A percentile compares a stretch with the other conserved stretches of the same genome.
Evolutionary conservation across 2,113 vertebrate species (phyloP).

Genomic region (Rallus limicola): DNA sequence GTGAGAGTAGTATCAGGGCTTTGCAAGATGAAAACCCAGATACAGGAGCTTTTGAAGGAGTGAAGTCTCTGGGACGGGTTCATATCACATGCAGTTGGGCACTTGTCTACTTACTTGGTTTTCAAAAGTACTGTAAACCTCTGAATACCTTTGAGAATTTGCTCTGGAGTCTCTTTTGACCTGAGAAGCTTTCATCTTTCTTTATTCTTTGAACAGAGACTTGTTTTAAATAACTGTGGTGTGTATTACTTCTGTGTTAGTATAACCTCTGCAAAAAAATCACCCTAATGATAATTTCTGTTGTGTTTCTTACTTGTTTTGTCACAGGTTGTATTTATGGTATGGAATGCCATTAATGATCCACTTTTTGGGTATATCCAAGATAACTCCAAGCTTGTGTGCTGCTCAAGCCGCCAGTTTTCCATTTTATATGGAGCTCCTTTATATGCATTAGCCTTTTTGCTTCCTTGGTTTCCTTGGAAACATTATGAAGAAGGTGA

Average conservation of each 20-base stretch:
- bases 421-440: conserved; percentile 84
- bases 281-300: neutral
- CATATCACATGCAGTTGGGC: neutral
- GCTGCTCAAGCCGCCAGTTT: conserved; percentile 75
- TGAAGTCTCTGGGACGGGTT: neutral
- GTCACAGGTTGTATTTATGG: conserved; percentile 85
- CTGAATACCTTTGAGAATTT: neutral
- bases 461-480: conserved; percentile 95
- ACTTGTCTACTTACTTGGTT: neutral
- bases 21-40: neutral
- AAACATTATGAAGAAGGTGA: conserved; percentile 79
- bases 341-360: conserved; percentile 90
- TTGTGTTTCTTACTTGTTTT: neutral
- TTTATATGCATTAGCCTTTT: conserved; percentile 82
- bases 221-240: neutral
- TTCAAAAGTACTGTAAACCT: neutral
- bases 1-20: neutral
- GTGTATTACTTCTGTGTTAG: neutral
- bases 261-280: neutral
- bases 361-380: conserved; percentile 90
- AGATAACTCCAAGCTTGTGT: conserved; percentile 76
- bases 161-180: neutral
- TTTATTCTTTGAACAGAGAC: neutral
- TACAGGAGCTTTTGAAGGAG: neutral
- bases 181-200: neutral